Conservation (phyloP, 2,113 vertebrate genomes). For the Psilopsiagon aymara region DNA sequence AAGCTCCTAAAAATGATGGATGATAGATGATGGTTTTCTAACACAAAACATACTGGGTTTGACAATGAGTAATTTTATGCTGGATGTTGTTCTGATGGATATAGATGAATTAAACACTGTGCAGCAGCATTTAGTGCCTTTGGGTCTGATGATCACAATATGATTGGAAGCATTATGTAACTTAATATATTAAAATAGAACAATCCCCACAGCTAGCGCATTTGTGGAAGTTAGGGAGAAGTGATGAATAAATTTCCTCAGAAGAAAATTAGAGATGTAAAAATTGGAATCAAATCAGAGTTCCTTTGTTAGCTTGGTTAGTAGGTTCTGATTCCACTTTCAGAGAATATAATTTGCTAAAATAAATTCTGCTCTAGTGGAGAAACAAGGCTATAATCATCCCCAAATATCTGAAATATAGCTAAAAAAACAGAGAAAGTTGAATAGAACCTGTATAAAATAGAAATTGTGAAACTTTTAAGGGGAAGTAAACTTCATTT, state of each 20-base stretch:
- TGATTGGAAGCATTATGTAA: constrained; percentile 22
- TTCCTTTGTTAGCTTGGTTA: constrained; percentile 16
- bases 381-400: neutral
- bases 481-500: neutral
- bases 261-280: neutral
- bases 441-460: neutral
- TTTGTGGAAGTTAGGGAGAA: constrained; percentile 2
- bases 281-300: constrained; percentile 25
- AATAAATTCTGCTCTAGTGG: neutral
- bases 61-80: constrained; percentile 51
- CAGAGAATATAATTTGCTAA: constrained; percentile 9
- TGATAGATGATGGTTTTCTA: constrained; percentile 52
- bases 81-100: constrained; percentile 32
- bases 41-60: constrained; percentile 54
- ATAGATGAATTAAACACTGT: neutral
- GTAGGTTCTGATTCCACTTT: neutral
- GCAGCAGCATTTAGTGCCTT: constrained; percentile 20
- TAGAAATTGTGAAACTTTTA: neutral
- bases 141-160: neutral
- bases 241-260: constrained; percentile 29
- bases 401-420: neutral
- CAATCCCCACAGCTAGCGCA: neutral
- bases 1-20: constrained; percentile 60
- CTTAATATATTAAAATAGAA: constrained; percentile 28
- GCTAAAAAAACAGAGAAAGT: neutral